Base-by-base conservation (phyloP, 1,140 invertebrate genomes). In the Xylocopa sonorina region DNA sequence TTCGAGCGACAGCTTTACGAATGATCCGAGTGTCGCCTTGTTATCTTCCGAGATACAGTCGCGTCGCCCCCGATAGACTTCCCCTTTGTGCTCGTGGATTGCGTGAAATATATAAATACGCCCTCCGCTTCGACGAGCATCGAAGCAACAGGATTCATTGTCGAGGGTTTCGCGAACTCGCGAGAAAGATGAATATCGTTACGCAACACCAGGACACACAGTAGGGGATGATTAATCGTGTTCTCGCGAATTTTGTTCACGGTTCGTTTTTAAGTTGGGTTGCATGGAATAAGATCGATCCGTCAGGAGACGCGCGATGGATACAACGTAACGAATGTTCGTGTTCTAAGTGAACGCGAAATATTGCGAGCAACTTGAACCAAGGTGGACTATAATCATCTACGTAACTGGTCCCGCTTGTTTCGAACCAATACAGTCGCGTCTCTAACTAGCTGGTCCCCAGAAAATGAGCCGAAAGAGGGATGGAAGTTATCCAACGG, bases 1-100 rank as follows among this genome's bases (percentile, higher is more conserved):
- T 53, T 2, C 58, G 24, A 55, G 46, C 81, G 84, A 86, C 84
- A 86, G 83, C 64, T 86, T 86, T 86, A 86, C 83, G 84, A 85
- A 82, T 82, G 84, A 86, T 86, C 84, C 69, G 57, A 63, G 64
- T 71, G 79, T 75, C 66, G 81, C 66, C 84, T 86, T 85, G 83
- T 86, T 86, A 86, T 85, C 83, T 78, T 62, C 29, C 63, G 73
- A 74, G 57, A 77, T 81, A 80, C 82, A 85, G 78, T 77, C 57
- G 58, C 55, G 34, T 34, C 3, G 41, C 41, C 34, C n/a, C 41
- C 55, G 24, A 55, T 64, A 43, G 32, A 51, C 68, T 24, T 41
- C 38, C 50, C 50, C 38, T 67, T 21, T 18, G 9, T 50, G n/a
- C 7, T 76, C 6, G 55, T 27, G 55, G 55, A 57, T 60, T 16